phyloP scores from a whole-genome alignment of 2,888 invertebrate genomes.

The Microctonus brassicae region DNA sequence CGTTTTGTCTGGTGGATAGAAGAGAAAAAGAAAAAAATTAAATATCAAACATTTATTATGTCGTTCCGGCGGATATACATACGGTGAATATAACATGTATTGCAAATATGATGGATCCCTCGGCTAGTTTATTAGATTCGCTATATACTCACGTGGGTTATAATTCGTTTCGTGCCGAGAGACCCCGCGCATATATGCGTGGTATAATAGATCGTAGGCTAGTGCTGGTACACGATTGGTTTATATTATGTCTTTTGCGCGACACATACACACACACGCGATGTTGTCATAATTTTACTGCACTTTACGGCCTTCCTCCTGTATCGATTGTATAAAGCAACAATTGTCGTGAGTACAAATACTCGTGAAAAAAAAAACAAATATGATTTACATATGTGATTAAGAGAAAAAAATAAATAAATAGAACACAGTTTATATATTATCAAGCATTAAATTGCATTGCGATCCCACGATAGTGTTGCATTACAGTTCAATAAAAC shows the following conservation, averaged over 20 bases:
- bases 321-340: background rate
- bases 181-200: slow-evolving; percentile 30
- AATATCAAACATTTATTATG: slow-evolving; percentile 43
- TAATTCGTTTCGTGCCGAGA: slow-evolving; percentile 24
- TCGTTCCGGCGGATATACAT: slow-evolving; percentile 63
- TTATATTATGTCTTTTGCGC: slow-evolving; percentile 34
- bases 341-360: background rate
- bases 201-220: slow-evolving; percentile 18
- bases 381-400: background rate
- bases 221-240: slow-evolving; percentile 42
- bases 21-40: too few relatives aligned
- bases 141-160: slow-evolving; percentile 48
- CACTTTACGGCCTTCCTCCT: slow-evolving; percentile 9
- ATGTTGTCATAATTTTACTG: slow-evolving; percentile 47
- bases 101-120: slow-evolving; percentile 50
- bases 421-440: background rate
- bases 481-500: slow-evolving; percentile 38
- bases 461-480: slow-evolving; percentile 17
- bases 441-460: background rate
- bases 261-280: slow-evolving; percentile 49
- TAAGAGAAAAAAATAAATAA: background rate
- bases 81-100: slow-evolving; percentile 59
- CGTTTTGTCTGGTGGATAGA: slow-evolving; percentile 42
- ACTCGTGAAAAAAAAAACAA: background rate
- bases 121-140: slow-evolving; percentile 64